Percentiles rank a stretch among this genome's conserved stretches.
phyloP scores from a whole-genome alignment of 2,888 invertebrate genomes.

The Buathra laborator region DNA sequence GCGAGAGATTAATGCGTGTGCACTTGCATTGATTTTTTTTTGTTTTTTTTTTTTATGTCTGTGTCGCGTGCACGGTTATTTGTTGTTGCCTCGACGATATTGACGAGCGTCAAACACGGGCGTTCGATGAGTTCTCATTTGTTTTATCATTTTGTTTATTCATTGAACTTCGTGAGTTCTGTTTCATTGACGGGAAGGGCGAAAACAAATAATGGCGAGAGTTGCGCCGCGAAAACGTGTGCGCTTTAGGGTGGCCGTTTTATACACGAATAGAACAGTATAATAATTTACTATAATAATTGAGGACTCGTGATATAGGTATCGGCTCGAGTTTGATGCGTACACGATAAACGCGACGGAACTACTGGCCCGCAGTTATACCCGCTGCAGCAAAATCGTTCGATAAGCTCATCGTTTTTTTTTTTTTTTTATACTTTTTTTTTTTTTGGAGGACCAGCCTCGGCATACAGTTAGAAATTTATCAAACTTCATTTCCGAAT shows the following conservation, averaged over 20 bases:
- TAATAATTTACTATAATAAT: conserved; percentile 29
- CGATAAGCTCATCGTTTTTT: conserved; percentile 2
- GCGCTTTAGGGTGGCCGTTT: conserved; percentile 46
- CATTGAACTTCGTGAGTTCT: conserved; percentile 15
- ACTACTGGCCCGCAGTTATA: conserved; percentile 19
- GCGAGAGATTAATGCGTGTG: conserved; percentile 67
- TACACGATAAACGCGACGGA: conserved; percentile 39
- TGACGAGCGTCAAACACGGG: not conserved
- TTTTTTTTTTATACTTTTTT: not conserved
- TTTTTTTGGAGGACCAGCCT: conserved; percentile 23
- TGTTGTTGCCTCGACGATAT: conserved; percentile 34
- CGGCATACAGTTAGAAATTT: conserved; percentile 1
- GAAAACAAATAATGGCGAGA: conserved; percentile 31
- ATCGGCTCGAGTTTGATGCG: conserved; percentile 49
- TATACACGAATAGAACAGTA: conserved; percentile 49
- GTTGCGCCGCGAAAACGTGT: conserved; percentile 36
- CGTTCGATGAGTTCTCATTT: conserved; percentile 1
- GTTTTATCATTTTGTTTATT: conserved; percentile 1
- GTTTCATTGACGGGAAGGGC: conserved; percentile 1
- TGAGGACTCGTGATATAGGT: conserved; percentile 35
- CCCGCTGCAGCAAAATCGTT: conserved; percentile 19
- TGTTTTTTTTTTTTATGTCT: conserved; percentile 24
- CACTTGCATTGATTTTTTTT: conserved; percentile 57
- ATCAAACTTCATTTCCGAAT: conserved; percentile 28
- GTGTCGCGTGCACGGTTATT: conserved; percentile 9